Base-by-base conservation (phyloP, 2,113 vertebrate genomes). In the Morone chrysops region DNA sequence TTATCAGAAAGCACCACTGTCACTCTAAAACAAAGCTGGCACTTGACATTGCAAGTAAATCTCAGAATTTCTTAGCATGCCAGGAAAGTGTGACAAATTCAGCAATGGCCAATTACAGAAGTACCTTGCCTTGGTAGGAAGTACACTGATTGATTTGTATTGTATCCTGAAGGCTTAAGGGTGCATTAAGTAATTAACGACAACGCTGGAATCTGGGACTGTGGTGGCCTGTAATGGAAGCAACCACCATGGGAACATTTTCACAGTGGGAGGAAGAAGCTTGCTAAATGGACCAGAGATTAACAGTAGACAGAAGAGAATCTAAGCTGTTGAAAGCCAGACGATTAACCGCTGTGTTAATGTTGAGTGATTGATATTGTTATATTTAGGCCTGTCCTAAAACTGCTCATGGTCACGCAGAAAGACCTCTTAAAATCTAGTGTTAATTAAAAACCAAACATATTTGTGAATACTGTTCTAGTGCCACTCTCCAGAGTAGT, bases 171-270 rank as follows among this genome's bases (percentile, higher is more conserved):
- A 88, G 83, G 90, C 90, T 90, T 84, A 90, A 82, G 80, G 74
- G 63, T 86, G 75, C 89, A 93, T 92, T 91, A 92, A 92, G 90
- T 94, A 87, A 92, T 94, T 93, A 94, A 85, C 77, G 82, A 78
- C 81, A 87, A 57, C 41, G 59, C 60, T 70, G 81, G 83, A 87
- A 89, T 85, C 51, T 67, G 67, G 78, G 75, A 76, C 87, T 79
- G 41, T 38, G 38, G 71, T 84, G 68, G 78, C 67, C 81, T 86
- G 88, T 90, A 94, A 93, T 91, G 89, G 87, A 91, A 70, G 78
- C 81, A 80, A 81, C 54, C 60, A 20, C 87, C 82, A 70, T 11
- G 78, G 87, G 86, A 86, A 78, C 60, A 45, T 85, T 78, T 80
- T 92, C 85, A 86, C 89, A 68, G 81, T 40, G 87, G 87, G 78